Base-by-base conservation (phyloP, 2,888 invertebrate genomes). In the Orthosia cruda region DNA sequence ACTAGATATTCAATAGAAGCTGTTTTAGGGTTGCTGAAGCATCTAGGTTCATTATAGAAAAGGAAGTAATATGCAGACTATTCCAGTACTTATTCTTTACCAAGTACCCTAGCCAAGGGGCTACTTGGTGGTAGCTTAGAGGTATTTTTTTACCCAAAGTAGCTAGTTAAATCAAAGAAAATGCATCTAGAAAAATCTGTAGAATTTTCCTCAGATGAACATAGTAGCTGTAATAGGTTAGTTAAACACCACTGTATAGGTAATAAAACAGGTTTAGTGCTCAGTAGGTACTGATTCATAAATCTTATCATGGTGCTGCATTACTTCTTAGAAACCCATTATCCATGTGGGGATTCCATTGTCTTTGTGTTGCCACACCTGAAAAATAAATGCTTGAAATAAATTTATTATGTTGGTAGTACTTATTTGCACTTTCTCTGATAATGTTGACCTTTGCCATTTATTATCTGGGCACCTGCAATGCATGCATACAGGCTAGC, bases 401-500 rank as follows among this genome's bases (percentile, higher is more conserved):
- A 64, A 80, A 75, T 4, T 64, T 80, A 74, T 84, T 73, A 84
- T 80, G 85, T 87, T 87, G 81, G 86, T 67, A 87, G 71, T 74
- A 80, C 69, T 73, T 80, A 76, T 80, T 79, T 87, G 79, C 81
- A 89, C 91, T 91, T 90, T 91, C 90, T 88, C 75, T 87, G 89
- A 89, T 90, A 90, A 71, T 79, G 73, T 72, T 90, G 89, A 90
- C 91, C 90, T 91, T 83, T 89, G 86, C 83, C 87, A 87, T 83
- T 78, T 89, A 86, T 83, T 90, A 91, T 91, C 91, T 85, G 74
- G 83, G 79, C 86, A 91, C 88, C 89, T 90, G 89, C 83, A 84
- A 62, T 74, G 80, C 74, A 81, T 79, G 67, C 26, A 83, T n/a
- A 80, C 55, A 70, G 71, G 73, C 77, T 66, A 75, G 58, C 65